Evolutionary conservation across 2,113 vertebrate species (phyloP).

Genomic region (Tragelaphus strepsiceros): DNA sequence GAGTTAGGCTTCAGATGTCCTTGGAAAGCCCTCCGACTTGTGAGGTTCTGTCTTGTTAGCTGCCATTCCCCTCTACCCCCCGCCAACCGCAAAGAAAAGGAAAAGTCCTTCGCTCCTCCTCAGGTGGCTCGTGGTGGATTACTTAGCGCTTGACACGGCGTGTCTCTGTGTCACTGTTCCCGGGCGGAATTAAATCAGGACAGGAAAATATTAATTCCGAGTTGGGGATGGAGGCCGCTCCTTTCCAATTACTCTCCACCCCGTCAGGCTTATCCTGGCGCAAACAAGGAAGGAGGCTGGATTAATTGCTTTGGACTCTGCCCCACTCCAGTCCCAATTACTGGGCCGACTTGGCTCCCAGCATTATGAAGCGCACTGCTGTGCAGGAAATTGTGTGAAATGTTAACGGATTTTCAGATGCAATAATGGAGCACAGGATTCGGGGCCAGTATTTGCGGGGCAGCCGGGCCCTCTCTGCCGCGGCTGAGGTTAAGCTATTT

Average conservation of each 20-base stretch:
- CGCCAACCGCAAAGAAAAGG: conserved; percentile 8
- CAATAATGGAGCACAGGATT: conserved; percentile 86
- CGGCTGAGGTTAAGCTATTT: conserved; percentile 82
- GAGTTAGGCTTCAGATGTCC: neutral
- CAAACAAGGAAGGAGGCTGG: conserved; percentile 97
- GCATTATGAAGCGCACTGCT: conserved; percentile 95
- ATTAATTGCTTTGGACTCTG: conserved; percentile 99
- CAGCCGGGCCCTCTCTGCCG: conserved; percentile 73
- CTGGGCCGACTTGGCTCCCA: conserved; percentile 98
- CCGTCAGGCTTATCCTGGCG: conserved; percentile 93
- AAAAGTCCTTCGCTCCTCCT: conserved; percentile 72
- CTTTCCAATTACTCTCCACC: conserved; percentile 98
- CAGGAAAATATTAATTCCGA: conserved; percentile 99
- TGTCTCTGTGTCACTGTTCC: conserved; percentile 87
- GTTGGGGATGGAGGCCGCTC: conserved; percentile 92
- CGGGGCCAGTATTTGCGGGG: conserved; percentile 75
- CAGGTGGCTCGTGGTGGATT: conserved; percentile 83
- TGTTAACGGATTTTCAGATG: conserved; percentile 92
- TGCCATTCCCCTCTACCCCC: neutral
- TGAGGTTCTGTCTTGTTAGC: conserved; percentile 25
- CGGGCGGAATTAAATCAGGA: conserved; percentile 91
- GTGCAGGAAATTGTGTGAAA: conserved; percentile 99
- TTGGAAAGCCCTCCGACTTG: conserved; percentile 6
- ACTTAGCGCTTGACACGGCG: conserved; percentile 84
- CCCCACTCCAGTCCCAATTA: conserved; percentile 99